phyloP scores from a whole-genome alignment of 2,113 vertebrate genomes.

The Arvicanthis niloticus region DNA sequence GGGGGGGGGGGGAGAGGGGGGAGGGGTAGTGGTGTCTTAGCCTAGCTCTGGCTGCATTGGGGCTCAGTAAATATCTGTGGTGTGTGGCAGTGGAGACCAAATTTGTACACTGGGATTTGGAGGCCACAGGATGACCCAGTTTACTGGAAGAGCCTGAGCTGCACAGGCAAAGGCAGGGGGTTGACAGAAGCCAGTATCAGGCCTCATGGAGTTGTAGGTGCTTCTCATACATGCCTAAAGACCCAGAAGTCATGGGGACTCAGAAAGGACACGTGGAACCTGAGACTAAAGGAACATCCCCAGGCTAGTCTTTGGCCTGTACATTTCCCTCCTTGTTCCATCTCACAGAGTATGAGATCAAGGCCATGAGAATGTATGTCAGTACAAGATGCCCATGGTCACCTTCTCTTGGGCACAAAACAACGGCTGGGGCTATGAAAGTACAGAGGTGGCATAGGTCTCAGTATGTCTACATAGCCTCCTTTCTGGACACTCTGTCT shows the following conservation, averaged over 20 bases:
- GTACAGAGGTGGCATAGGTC: too few species aligned
- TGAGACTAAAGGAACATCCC: background rate
- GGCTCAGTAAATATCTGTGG: background rate
- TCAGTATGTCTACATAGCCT: too few species aligned
- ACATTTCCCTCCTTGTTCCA: background rate
- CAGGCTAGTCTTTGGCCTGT: background rate
- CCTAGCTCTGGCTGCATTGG: background rate
- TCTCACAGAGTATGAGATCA: background rate
- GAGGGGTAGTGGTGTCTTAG: background rate
- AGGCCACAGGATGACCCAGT: background rate
- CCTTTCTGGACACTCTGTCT: background rate
- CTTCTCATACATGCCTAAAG: background rate
- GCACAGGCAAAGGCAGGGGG: background rate
- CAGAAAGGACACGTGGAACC: background rate
- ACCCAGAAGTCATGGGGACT: background rate
- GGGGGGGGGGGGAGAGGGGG: background rate
- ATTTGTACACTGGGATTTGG: too few species aligned
- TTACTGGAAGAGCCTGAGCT: background rate
- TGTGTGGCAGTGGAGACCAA: background rate
- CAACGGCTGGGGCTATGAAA: background rate
- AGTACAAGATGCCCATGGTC: background rate
- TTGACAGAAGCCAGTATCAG: background rate
- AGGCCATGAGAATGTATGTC: background rate
- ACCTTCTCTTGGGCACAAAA: background rate
- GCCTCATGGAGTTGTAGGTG: rapidly evolving